These are phyloP conservation scores for Hylyphantes graminicola DNA, from an alignment of 1,140 invertebrate genomes.

Conservation along the genomic window DNA sequence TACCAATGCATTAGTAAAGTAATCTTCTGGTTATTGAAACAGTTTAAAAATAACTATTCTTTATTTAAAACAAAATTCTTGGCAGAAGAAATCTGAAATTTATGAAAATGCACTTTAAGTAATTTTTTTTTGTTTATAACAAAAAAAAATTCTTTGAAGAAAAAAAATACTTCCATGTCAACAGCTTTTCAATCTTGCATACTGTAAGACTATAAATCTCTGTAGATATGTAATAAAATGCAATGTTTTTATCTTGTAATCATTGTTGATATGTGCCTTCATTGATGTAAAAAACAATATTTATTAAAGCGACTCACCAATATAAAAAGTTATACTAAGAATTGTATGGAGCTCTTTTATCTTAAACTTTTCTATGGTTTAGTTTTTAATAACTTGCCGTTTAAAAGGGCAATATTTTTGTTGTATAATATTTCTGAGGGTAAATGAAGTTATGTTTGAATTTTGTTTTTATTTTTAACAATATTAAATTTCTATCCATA, in stretches of 20 bases:
- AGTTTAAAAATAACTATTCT: too few species aligned
- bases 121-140: not conserved
- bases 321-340: constrained; percentile 10
- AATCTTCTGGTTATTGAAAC: too few species aligned
- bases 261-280: constrained; percentile 39
- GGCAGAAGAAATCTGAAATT: too few species aligned
- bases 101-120: too few species aligned
- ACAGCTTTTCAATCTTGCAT: too few species aligned
- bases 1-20: too few species aligned
- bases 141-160: not conserved
- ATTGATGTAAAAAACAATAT: constrained; percentile 37
- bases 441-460: constrained; percentile 17
- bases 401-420: constrained; percentile 14
- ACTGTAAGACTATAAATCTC: not conserved
- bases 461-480: constrained; percentile 1
- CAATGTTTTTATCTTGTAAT: constrained; percentile 26
- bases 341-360: constrained; percentile 10
- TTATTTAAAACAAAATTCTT: too few species aligned
- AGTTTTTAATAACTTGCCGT: constrained; percentile 1
- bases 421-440: constrained; percentile 15
- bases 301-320: constrained; percentile 2
- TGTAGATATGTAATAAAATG: constrained; percentile 2
- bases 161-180: not conserved
- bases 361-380: not conserved
- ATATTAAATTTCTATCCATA: constrained; percentile 20